Evolutionary conservation across 2,113 vertebrate genomes (phyloP), one percentile per base, ranked within the genome.

Genomic region (Menura novaehollandiae): DNA sequence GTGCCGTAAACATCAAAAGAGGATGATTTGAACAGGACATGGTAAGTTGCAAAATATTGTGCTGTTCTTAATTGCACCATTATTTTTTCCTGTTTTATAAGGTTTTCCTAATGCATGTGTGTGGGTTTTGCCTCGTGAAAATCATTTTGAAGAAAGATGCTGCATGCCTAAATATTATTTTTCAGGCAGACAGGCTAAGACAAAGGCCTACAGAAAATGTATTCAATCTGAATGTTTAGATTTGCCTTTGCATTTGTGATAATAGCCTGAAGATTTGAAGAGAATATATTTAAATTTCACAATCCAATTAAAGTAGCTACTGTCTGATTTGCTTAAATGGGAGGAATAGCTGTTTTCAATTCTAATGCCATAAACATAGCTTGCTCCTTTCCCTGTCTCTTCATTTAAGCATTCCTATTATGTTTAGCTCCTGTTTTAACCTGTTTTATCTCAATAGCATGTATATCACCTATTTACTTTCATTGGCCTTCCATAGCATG

Each of bases 1-100:
- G 97, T 98, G 98, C 98, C 35, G 97, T 98, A 98, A 98, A 98
- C 98, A 98, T 98, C 98, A 98, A 98, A 98, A 97, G 98, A 97
- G 92, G 96, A 98, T 98, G 98, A 97, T 98, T 97, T 98, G 98
- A 98, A 73, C 98, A 97, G 98, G 98, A 98, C 98, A 98, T 98
- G 99, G 99, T 99, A 98, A 97, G 99, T 99, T 99, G 91, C 95
- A 96, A 93, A 95, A 96, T 89, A 89, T 91, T 93, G 58, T 3
- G 81, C 88, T 89, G 62, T 93, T 97, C 60, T 95, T 96, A 95
- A 96, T 94, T 72, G 69, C 39, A 77, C 35, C 5, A 2, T 59
- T 84, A 53, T 88, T 88, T 98, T 89, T 89, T 85, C 85, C 77
- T 94, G 76, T 30, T 97, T 95, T 63, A 46, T 71, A 53, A 95